Conservation (phyloP, 1,140 invertebrate species). For the Trypoxylus dichotomus region DNA sequence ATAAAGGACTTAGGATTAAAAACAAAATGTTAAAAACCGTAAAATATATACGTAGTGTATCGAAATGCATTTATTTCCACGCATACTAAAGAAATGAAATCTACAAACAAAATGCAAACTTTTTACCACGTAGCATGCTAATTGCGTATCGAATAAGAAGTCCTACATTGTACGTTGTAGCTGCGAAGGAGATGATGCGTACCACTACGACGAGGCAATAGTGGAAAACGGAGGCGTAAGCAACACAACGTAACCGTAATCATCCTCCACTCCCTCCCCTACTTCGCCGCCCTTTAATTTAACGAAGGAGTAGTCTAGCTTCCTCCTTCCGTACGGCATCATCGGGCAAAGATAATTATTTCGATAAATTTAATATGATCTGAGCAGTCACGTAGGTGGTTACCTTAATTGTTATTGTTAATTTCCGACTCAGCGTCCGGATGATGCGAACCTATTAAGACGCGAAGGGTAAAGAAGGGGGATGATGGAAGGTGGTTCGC, state of each 20-base stretch:
- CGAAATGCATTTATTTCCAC: too few species aligned
- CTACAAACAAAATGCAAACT: too few species aligned
- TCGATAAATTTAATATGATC: slow-evolving; percentile 50
- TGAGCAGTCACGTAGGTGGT: slow-evolving; percentile 42
- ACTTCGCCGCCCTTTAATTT: neutral
- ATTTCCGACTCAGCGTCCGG: slow-evolving; percentile 38
- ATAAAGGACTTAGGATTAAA: too few species aligned
- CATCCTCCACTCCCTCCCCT: neutral
- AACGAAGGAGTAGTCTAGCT: neutral
- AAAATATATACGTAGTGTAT: too few species aligned
- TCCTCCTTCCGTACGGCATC: slow-evolving; percentile 26
- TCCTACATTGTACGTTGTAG: too few species aligned
- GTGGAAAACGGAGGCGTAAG: neutral
- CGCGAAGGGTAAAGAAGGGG: neutral
- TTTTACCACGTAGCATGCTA: too few species aligned
- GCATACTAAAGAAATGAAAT: too few species aligned
- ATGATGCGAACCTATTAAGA: neutral
- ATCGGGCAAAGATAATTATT: slow-evolving; percentile 45
- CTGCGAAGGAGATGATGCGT: too few species aligned
- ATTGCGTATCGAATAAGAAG: too few species aligned
- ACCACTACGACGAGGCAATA: too few species aligned
- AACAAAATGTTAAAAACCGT: too few species aligned
- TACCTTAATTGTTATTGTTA: slow-evolving; percentile 50
- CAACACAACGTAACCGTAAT: neutral
- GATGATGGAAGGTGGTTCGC: neutral